These are phyloP conservation scores for Oceanodroma tethys DNA, from an alignment of 2,113 vertebrate genomes.

Conservation along the genomic window DNA sequence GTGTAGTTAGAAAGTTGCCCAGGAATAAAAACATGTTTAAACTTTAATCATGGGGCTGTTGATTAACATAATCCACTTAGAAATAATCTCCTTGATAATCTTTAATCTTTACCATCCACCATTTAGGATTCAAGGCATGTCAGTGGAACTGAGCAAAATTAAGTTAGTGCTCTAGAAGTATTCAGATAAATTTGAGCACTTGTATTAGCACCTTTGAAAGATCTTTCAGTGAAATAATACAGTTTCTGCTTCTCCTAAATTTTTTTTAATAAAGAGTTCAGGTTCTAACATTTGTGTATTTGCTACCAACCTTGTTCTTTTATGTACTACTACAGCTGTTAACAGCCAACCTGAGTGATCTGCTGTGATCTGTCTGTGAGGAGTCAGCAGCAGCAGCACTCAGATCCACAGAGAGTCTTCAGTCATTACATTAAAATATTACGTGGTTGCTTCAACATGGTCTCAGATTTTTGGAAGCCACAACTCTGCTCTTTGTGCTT, in stretches of 20 bases:
- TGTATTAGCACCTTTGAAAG: neutral
- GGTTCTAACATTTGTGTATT: neutral
- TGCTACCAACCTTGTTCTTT: neutral
- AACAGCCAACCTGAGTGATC: neutral
- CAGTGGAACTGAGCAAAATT: neutral
- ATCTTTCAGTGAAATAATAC: neutral
- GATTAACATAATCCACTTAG: neutral
- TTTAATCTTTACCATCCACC: neutral
- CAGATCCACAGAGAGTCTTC: neutral
- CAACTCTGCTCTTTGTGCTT: neutral
- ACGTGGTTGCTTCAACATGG: neutral
- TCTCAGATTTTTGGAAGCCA: neutral
- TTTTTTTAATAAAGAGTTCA: neutral
- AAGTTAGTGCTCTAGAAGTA: neutral
- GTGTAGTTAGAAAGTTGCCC: neutral
- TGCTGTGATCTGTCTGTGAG: neutral
- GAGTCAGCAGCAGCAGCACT: neutral
- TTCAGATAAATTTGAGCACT: neutral
- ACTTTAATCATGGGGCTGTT: neutral
- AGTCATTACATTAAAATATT: neutral
- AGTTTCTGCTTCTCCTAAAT: neutral
- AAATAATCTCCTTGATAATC: neutral
- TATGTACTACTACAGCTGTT: neutral
- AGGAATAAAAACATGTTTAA: neutral
- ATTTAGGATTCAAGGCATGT: neutral